Percentiles rank a stretch among this genome's conserved stretches.
Evolutionary conservation across 2,797 vertebrate genomes (phyloP).

Genomic region (Danionella dracula): DNA sequence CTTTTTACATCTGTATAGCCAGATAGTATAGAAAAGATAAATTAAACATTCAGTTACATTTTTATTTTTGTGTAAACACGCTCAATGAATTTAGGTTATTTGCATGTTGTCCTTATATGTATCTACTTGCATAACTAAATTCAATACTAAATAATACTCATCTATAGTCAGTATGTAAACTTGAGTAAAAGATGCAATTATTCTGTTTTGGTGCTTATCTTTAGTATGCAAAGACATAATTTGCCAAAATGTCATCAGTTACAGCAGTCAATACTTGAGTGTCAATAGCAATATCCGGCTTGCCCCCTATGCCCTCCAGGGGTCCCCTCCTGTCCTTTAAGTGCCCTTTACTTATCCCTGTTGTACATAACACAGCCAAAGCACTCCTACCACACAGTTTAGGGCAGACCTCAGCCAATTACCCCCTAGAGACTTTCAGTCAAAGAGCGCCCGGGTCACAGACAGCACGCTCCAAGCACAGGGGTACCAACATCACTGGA

Average conservation of each 20-base stretch:
- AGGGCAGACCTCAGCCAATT: constrained; percentile 67
- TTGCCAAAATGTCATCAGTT: neutral
- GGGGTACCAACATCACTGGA: neutral
- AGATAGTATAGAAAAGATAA: neutral
- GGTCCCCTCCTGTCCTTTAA: constrained; percentile 21
- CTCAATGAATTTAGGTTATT: no score
- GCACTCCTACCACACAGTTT: constrained; percentile 63
- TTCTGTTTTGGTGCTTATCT: no score
- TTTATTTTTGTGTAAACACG: no score
- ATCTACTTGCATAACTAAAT: no score
- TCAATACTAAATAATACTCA: no score
- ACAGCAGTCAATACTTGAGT: constrained; percentile 28
- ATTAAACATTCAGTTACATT: no score
- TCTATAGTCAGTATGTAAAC: no score
- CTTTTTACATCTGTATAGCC: neutral
- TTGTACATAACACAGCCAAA: constrained; percentile 59
- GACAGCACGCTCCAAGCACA: neutral
- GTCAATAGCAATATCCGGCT: constrained; percentile 51
- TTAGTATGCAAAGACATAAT: constrained; percentile 6
- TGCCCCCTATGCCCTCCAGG: constrained; percentile 39
- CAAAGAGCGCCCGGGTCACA: constrained; percentile 38
- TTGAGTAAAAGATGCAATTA: no score
- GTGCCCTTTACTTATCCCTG: constrained; percentile 13
- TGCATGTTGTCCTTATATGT: no score
- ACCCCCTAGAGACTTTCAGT: constrained; percentile 52